Base-by-base conservation (phyloP, 1,140 invertebrate genomes). In the Steinernema feltiae region DNA sequence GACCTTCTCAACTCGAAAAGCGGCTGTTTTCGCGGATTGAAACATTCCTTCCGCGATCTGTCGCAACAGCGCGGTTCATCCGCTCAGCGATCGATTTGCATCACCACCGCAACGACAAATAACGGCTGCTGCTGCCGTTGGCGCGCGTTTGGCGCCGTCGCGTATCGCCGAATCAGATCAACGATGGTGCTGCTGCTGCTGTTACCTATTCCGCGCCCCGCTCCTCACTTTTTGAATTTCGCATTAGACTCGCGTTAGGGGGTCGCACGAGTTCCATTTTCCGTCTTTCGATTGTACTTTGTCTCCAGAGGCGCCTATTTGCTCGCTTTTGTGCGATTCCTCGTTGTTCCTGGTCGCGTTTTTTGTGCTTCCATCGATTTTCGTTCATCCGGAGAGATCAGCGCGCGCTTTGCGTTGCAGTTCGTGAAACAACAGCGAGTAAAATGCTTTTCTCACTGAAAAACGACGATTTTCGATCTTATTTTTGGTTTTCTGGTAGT, bases 221-320 rank as follows among this genome's bases (percentile, higher is more conserved):
- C 69, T n/a, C 74, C 72, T 74, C 71, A 74, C 30, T 48, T 74
- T 76, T 53, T 74, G 63, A 70, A 76, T 76, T 74, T 73, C 32
- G 48, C 72, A 73, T 41, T 76, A 48, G 48, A 63, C 72, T 72
- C 63, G 48, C 75, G 71, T 73, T 35, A 17, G 30, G 32, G 73
- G 32, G 30, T 53, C 7, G 1, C 32, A 27, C 21, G 0, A 29
- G 69, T 32, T 72, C 21, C 72, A 32, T 76, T 48, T 74, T 74
- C 63, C 63, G 48, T 74, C 63, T 3, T 46, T 72, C 53, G 17
- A 41, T 77, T 75, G 73, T 77, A 18, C 32, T 32, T 75, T n/a
- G n/a, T 73, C 76, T 30, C 73, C 48, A 69, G 31, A 31, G 48
- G 31, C 48, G 30, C 53, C 76, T 35, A 46, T n/a, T 69, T 18